Percentiles rank a stretch among this genome's conserved stretches.
phyloP scores from a whole-genome alignment of 2,113 vertebrate genomes.

The Brachyhypopomus occidentalis region DNA sequence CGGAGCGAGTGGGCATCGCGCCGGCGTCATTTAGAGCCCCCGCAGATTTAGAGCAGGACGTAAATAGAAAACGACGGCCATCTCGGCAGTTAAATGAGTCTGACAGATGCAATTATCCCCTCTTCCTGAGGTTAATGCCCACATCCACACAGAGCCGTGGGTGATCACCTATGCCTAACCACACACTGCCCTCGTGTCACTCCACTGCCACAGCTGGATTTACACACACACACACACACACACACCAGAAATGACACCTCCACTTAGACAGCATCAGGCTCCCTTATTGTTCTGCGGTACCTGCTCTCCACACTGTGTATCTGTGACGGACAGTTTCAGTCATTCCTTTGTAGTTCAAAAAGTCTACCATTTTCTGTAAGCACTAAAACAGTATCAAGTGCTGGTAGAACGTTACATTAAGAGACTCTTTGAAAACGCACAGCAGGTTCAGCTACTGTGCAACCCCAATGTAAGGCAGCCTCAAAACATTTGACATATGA shows the following conservation, averaged over 20 bases:
- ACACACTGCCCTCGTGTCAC: conserved; percentile 41
- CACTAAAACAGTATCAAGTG: neutral
- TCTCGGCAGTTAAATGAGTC: conserved; percentile 68
- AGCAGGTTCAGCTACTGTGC: no score
- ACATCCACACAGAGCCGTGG: conserved; percentile 63
- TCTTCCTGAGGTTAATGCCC: conserved; percentile 72
- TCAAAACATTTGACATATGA: no score
- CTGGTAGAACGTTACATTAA: neutral
- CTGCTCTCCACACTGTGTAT: neutral
- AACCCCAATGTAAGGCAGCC: no score
- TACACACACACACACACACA: neutral
- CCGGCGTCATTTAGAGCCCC: conserved; percentile 32
- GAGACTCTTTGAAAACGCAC: neutral
- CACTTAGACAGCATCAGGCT: neutral
- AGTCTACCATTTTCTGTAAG: neutral
- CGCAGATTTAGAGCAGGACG: conserved; percentile 55
- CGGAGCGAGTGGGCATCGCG: conserved; percentile 36
- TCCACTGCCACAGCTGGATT: conserved; percentile 29
- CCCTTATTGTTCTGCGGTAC: neutral
- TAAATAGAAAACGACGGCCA: conserved; percentile 66
- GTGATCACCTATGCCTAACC: conserved; percentile 60
- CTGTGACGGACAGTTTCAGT: neutral
- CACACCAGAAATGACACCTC: conserved; percentile 3
- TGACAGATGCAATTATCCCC: conserved; percentile 74
- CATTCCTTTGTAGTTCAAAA: neutral